Base-by-base conservation (phyloP, 2,113 vertebrate species). In the Macquaria australasica region DNA sequence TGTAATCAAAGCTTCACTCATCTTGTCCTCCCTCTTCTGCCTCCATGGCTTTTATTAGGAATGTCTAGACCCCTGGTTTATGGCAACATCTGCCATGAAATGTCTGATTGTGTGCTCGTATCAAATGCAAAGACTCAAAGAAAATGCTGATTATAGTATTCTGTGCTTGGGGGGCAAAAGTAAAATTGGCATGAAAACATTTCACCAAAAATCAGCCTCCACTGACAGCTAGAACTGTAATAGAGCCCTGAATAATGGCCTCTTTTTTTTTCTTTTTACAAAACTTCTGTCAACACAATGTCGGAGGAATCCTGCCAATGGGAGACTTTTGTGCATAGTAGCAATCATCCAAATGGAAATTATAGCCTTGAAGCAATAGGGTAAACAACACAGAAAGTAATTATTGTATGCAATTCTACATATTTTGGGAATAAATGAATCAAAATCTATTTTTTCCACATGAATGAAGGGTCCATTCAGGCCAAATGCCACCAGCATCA, bases 1-100 rank as follows among this genome's bases (percentile, higher is more conserved):
- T 90, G 72, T 92, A 91, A 91, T 94, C 86, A 93, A 92, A 93
- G 85, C 85, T 87, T 87, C 81, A 62, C 58, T 90, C 84, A 81
- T 89, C 83, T 62, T 88, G 63, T 83, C 59, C 71, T 80, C 86
- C 79, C 73, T 79, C 31, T 59, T 85, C 80, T 83, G 72, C 85
- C 72, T 88, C 73, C 28, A 15, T 79, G 79, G 78, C 81, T 91
- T 91, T 91, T 89, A 91, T 89, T 85, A 84, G 59, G 41, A 82
- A 87, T 88, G 60, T 79, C 77, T 67, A 77, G 87, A 88, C 87
- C 78, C 39, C 55, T 64, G 55, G 71, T 88, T 90, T 79, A 80
- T 84, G 66, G 87, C 77, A 86, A 86, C 83, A 87, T 83, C 51
- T 68, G 69, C 84, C 81, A 77, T 84, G 45, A 85, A 91, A 86